Percentiles rank a stretch among this genome's conserved stretches.
Conservation (phyloP, 2,113 vertebrate species). For the Chroicocephalus ridibundus region DNA sequence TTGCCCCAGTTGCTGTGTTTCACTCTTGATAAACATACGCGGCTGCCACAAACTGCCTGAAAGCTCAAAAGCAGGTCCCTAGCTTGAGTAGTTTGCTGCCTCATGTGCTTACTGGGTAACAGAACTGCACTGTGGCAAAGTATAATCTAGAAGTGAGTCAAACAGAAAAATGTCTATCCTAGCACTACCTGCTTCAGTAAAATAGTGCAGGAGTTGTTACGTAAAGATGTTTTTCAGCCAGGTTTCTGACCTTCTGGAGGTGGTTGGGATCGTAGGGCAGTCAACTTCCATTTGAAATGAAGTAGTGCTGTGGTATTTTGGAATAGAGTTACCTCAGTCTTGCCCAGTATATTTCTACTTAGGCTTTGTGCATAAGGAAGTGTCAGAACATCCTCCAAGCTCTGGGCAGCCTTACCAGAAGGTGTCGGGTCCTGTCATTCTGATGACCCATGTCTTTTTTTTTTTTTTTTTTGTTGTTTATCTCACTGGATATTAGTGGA, state of each 20-base stretch:
- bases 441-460: background rate
- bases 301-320: too few species aligned
- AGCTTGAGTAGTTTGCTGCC: background rate
- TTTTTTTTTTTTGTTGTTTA: background rate
- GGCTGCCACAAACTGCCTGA: background rate
- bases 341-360: background rate
- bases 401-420: background rate
- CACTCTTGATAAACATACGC: rapidly evolving
- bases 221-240: background rate
- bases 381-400: background rate
- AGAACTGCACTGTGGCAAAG: background rate
- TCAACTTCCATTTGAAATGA: background rate
- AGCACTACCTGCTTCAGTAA: too few species aligned
- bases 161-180: background rate
- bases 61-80: background rate
- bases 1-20: background rate
- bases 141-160: background rate
- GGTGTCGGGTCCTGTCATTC: background rate
- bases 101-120: rapidly evolving
- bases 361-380: background rate
- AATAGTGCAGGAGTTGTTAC: background rate
- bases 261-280: rapidly evolving
- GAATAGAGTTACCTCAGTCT: background rate
- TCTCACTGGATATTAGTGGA: background rate
- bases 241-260: background rate